Evolutionary conservation across 2,888 invertebrate species (phyloP).

Genomic region (Galerucella nymphaeae): DNA sequence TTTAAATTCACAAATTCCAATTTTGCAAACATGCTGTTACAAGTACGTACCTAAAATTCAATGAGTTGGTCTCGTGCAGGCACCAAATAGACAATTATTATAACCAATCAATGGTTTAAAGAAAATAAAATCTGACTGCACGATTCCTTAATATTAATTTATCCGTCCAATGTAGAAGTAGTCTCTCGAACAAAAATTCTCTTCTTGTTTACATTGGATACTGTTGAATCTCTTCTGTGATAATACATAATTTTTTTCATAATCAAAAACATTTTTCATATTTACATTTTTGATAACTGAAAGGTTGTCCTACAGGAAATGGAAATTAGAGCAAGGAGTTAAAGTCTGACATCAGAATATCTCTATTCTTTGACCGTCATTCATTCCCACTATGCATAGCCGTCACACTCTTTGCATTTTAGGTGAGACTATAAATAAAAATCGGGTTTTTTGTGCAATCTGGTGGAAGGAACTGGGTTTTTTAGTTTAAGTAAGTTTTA

Average conservation of each 20-base stretch:
- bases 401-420: constrained; percentile 18
- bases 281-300: constrained; percentile 48
- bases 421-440: constrained; percentile 52
- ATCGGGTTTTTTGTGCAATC: constrained; percentile 90
- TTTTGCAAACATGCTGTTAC: constrained; percentile 91
- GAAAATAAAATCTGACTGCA: constrained; percentile 4
- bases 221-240: constrained; percentile 56
- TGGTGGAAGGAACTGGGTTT: constrained; percentile 66
- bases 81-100: background rate
- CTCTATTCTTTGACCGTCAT: constrained; percentile 7
- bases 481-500: constrained; percentile 51
- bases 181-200: constrained; percentile 37
- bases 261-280: constrained; percentile 36
- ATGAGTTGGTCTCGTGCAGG: constrained; percentile 35
- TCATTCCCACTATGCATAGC: constrained; percentile 27
- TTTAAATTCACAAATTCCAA: constrained; percentile 96
- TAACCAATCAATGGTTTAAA: background rate
- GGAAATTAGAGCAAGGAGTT: constrained; percentile 47
- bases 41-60: constrained; percentile 67
- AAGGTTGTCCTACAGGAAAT: constrained; percentile 53
- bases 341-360: constrained; percentile 28
- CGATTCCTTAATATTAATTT: constrained; percentile 27
- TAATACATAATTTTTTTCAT: constrained; percentile 54
- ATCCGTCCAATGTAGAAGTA: constrained; percentile 53
- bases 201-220: constrained; percentile 50